Percentiles rank a stretch among this genome's conserved stretches.
Conservation (phyloP, 2,113 vertebrate genomes). For the Oreocharis arfaki region DNA sequence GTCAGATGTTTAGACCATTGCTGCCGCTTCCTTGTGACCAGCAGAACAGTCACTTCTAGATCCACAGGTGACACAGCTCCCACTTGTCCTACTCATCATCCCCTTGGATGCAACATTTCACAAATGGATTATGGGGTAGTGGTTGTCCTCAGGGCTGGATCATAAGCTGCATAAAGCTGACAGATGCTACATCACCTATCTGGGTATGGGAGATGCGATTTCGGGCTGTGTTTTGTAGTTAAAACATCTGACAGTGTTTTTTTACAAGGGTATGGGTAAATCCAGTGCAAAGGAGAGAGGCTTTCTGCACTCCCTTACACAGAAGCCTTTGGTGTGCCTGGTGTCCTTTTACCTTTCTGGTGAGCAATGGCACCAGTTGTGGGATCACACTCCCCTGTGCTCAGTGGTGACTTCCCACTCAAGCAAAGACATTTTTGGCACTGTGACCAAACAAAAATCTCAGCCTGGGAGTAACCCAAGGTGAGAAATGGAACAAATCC, state of each 20-base stretch:
- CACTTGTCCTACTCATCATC: not conserved
- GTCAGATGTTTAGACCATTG: not conserved
- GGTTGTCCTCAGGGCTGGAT: not conserved
- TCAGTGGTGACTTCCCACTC: not conserved
- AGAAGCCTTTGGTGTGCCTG: not conserved
- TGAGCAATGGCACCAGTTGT: rapidly evolving
- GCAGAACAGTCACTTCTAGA: not conserved
- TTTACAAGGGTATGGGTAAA: not conserved
- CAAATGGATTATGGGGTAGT: not conserved
- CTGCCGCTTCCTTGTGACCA: rapidly evolving
- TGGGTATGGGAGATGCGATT: not conserved
- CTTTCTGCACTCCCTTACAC: not conserved
- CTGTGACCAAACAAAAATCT: not conserved
- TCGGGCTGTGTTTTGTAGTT: not conserved
- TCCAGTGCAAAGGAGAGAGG: not conserved
- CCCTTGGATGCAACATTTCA: not conserved
- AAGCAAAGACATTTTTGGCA: not conserved
- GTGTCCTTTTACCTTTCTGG: not conserved
- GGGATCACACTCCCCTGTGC: not conserved
- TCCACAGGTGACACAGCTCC: not conserved
- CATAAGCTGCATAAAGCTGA: not conserved
- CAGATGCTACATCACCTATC: not conserved
- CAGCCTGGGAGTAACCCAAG: rapidly evolving
- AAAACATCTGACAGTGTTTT: not conserved
- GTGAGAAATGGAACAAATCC: not conserved